Evolutionary conservation across 2,797 vertebrate genomes (phyloP), one percentile per base, ranked within the genome.

Genomic region (Selene dorsalis): DNA sequence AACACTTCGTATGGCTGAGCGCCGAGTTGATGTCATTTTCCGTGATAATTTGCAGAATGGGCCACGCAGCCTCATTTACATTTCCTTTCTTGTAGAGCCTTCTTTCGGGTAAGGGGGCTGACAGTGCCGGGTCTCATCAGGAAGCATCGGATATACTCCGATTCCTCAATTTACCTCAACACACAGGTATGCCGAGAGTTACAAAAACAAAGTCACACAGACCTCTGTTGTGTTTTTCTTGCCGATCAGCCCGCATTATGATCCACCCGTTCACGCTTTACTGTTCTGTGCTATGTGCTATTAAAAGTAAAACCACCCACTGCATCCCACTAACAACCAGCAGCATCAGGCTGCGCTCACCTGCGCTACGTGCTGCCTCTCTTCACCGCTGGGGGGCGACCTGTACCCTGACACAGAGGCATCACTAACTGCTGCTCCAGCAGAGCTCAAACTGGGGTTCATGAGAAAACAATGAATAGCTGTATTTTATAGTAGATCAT

Each of bases 111-210:
- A n/a, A 59, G 28, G 69, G 43, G 14, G 84, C 78, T 68, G 87
- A 79, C 69, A 55, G 65, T 4, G 35, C 16, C 3, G 86, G 57
- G 52, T 35, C 70, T 52, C 70, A 38, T 4, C 80, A 20, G 60
- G 83, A 74, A 57, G 62, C 73, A 26, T 85, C 88, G 9, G 45
- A 61, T 39, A 58, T 95, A 72, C 93, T 95, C 55, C 88, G 82
- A 4, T 90, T 86, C 28, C 92, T 95, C 28, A 87, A 82, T 80
- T 90, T 95, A 89, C 93, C 93, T 82, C 85, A 80, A 24, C 84
- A 91, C 48, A 95, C 95, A 94, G 95, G 95, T 96, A 88, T 35
- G 89, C 26, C 5, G 17, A 1, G 45, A 17, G 38, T 55, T 6
- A 3, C 4, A 43, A 39, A 1, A 11, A 26, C 10, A 50, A 41